Percentiles rank a stretch among this genome's conserved stretches.
These are phyloP conservation scores for Ginglymostoma cirratum DNA, from an alignment of 2,113 vertebrate species.

Conservation along the genomic window DNA sequence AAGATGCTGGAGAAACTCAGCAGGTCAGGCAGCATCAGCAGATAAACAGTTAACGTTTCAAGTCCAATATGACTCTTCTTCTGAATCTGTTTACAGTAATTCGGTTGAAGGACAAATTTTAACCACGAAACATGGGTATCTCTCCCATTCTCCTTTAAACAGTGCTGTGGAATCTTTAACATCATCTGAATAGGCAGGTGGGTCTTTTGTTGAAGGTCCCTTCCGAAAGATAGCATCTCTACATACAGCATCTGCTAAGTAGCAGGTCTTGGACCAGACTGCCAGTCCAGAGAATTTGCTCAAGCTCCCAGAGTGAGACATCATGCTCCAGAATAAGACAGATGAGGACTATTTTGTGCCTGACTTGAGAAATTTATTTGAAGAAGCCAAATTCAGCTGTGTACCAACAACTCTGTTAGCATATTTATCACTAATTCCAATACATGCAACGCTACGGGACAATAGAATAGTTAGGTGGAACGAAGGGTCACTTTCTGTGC, in stretches of 20 bases:
- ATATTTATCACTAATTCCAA: not conserved
- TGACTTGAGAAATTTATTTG: not conserved
- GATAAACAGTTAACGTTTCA: too few relatives aligned
- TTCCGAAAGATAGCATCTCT: not conserved
- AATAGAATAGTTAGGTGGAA: too few relatives aligned
- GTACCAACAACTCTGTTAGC: not conserved
- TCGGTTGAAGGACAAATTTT: not conserved
- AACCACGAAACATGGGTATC: not conserved
- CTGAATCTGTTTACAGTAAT: not conserved
- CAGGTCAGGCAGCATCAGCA: too few relatives aligned
- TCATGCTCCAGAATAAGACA: not conserved
- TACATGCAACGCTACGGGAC: too few relatives aligned
- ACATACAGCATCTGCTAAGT: not conserved
- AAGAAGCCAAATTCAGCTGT: not conserved
- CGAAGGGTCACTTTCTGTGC: too few relatives aligned
- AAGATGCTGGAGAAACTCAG: too few relatives aligned
- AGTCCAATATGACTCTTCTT: too few relatives aligned
- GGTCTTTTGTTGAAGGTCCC: too few relatives aligned
- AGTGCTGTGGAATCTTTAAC: not conserved
- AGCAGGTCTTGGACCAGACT: too few relatives aligned
- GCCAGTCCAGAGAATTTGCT: not conserved
- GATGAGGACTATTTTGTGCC: too few relatives aligned
- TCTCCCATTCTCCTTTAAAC: not conserved
- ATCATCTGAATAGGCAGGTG: not conserved
- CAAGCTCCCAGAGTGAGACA: too few relatives aligned